phyloP scores from a whole-genome alignment of 2,797 vertebrate genomes.

The Ctenosaura bakeri region DNA sequence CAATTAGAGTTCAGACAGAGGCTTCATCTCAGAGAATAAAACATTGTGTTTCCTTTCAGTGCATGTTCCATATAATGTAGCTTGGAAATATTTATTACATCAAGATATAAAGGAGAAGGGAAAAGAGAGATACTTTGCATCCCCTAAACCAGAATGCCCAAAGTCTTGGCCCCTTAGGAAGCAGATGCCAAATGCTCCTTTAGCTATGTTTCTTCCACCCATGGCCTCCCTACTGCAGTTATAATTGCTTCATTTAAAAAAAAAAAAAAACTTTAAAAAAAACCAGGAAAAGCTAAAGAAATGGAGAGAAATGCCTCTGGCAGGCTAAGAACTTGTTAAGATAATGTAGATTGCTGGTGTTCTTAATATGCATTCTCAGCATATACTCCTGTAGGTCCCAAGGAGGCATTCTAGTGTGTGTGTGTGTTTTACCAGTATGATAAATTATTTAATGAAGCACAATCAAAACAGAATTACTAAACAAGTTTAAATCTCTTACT shows the following conservation, averaged over 20 bases:
- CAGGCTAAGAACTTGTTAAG: constrained; percentile 52
- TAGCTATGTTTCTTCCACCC: constrained; percentile 37
- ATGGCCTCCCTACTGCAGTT: not conserved
- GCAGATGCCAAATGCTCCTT: constrained; percentile 21
- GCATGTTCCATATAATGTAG: constrained; percentile 24
- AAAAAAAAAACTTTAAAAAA: not conserved
- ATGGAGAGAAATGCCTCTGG: constrained; percentile 31
- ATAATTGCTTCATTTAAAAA: constrained; percentile 23
- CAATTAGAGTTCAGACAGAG: constrained; percentile 60
- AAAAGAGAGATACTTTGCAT: constrained; percentile 12
- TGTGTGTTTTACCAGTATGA: constrained; percentile 60
- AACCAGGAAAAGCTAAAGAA: constrained; percentile 9
- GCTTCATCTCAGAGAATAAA: constrained; percentile 42
- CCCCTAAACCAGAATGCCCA: constrained; percentile 30
- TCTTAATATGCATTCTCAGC: constrained; percentile 60
- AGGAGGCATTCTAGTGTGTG: constrained; percentile 48
- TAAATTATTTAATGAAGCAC: constrained; percentile 65
- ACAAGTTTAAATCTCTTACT: constrained; percentile 51
- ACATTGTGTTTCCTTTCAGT: constrained; percentile 17
- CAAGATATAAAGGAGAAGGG: constrained; percentile 28
- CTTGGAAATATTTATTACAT: constrained; percentile 19
- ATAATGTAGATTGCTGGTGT: constrained; percentile 50
- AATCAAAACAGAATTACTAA: constrained; percentile 64
- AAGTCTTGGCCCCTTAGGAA: constrained; percentile 1
- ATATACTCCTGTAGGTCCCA: constrained; percentile 45